phyloP scores from a whole-genome alignment of 2,113 vertebrate genomes.

The Nyctereutes procyonoides region DNA sequence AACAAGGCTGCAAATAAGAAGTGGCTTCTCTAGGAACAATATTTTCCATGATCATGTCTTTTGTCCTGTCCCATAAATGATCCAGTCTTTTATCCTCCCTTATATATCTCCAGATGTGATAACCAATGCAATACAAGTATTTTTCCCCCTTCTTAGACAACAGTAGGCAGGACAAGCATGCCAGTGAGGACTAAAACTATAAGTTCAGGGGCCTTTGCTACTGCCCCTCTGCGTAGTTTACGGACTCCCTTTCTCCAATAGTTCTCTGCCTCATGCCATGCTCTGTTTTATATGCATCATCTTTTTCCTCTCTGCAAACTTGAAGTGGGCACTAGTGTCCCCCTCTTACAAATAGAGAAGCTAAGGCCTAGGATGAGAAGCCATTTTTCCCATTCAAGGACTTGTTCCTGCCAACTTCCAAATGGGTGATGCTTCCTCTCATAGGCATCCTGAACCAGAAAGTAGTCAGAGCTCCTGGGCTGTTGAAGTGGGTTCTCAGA shows the following conservation, averaged over 20 bases:
- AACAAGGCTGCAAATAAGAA: neutral
- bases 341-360: neutral
- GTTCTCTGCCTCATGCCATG: rapidly evolving
- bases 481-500: too few relatives aligned
- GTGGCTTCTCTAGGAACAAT: neutral
- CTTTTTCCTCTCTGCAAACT: neutral
- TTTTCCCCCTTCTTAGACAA: neutral
- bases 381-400: neutral
- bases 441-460: too few relatives aligned
- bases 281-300: neutral
- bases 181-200: neutral
- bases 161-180: neutral
- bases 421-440: neutral
- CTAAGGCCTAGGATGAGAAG: neutral
- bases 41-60: neutral
- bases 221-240: neutral
- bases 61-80: too few relatives aligned
- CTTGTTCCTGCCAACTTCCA: neutral
- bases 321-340: neutral
- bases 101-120: neutral
- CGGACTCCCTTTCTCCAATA: neutral
- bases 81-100: neutral
- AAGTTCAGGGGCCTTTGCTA: neutral
- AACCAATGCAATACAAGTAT: neutral
- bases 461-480: neutral